Base-by-base conservation (phyloP, 2,797 vertebrate species). In the Propithecus perrieri region DNA sequence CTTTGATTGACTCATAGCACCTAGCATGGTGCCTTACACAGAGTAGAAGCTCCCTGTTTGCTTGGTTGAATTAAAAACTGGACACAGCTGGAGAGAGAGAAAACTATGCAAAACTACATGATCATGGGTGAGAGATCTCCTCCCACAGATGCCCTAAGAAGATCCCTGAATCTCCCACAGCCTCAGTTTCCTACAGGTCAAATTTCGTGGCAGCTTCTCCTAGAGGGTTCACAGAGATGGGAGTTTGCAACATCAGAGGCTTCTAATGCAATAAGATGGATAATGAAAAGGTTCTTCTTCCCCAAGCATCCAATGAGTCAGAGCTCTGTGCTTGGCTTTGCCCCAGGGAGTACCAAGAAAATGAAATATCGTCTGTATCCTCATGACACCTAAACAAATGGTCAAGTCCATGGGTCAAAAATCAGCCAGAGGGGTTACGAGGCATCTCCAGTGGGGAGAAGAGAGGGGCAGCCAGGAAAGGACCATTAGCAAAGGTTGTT, bases 281-380 rank as follows among this genome's bases (percentile, higher is more conserved):
- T 95, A 97, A 98, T 98, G 93, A 97, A 98, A 98, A 97, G 95
- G 76, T 94, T 93, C 93, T 97, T 93, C 89, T 94, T 96, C 57
- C 74, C 87, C 35, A 48, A 94, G 72, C 89, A 57, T 94, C 4
- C 5, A 97, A 65, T 98, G 97, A 98, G 96, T 98, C 98, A 98
- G 96, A 98, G 84, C 63, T 96, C 91, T 95, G 93, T 85, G 89
- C 89, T 96, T 97, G 96, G 97, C 97, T 95, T 72, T 93, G 95
- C 96, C 97, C 96, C 89, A 97, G 94, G 86, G 91, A 97, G 74
- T 92, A 85, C 96, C 46, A 38, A 98, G 97, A 98, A 97, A 98
- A 96, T 98, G 93, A 97, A 98, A 98, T 97, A 96, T 93, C 0
- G 0, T 85, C 94, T 92, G 80, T 87, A 83, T 93, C 85, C 95